These are phyloP conservation scores for Trichonephila inaurata DNA, from an alignment of 1,140 invertebrate species.

Conservation along the genomic window DNA sequence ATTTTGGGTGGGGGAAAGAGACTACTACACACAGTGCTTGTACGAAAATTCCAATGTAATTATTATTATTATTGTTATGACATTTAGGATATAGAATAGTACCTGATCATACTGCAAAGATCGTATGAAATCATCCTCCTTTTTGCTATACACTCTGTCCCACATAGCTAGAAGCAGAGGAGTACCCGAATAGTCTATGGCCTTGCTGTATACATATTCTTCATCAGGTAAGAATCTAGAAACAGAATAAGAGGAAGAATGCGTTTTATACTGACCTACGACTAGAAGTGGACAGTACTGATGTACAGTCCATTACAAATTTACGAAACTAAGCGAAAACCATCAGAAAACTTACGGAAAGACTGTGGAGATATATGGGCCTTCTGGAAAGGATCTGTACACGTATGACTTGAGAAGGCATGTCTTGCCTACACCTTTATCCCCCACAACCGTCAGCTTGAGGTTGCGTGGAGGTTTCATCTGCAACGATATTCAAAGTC, in stretches of 20 bases:
- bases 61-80: too few relatives aligned
- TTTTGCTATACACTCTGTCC: slow-evolving; percentile 59
- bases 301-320: too few relatives aligned
- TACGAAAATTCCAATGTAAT: too few relatives aligned
- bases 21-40: too few relatives aligned
- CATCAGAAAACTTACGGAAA: slow-evolving; percentile 53
- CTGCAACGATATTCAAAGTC: not conserved
- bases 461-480: slow-evolving; percentile 11
- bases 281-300: too few relatives aligned
- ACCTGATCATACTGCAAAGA: slow-evolving; percentile 63
- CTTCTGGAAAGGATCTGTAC: not conserved
- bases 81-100: not conserved
- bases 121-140: slow-evolving; percentile 53
- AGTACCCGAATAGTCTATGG: slow-evolving; percentile 49
- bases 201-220: slow-evolving; percentile 66
- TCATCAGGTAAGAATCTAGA: slow-evolving; percentile 40
- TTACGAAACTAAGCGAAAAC: not conserved
- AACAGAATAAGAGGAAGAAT: not conserved
- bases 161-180: slow-evolving; percentile 57
- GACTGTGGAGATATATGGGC: slow-evolving; percentile 53
- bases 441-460: slow-evolving; percentile 63
- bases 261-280: not conserved
- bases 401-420: slow-evolving; percentile 53
- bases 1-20: too few relatives aligned
- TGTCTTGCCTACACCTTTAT: slow-evolving; percentile 54